Evolutionary conservation across 2,888 invertebrate species (phyloP).

Genomic region (Phlogophora meticulosa): DNA sequence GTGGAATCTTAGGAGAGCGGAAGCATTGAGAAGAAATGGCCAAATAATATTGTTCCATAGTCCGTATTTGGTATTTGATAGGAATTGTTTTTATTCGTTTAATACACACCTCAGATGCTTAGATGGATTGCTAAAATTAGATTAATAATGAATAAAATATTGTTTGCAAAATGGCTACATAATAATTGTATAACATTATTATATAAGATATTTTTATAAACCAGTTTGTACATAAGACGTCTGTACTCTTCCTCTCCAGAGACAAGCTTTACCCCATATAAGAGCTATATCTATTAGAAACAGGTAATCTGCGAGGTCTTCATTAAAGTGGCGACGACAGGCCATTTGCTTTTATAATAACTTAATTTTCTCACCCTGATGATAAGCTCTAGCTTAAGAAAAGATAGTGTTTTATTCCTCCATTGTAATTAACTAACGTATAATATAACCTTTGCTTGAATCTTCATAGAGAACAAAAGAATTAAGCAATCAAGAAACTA

Average conservation of each 20-base stretch:
- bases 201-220: too few species aligned
- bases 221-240: too few species aligned
- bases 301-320: slow-evolving; percentile 19
- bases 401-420: background rate
- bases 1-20: background rate
- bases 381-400: background rate
- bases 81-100: background rate
- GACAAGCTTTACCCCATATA: slow-evolving; percentile 1
- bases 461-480: background rate
- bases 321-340: slow-evolving; percentile 17
- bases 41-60: slow-evolving; percentile 16
- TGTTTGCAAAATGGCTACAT: too few species aligned
- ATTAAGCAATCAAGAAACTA: slow-evolving; percentile 3
- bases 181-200: too few species aligned
- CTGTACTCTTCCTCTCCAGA: background rate
- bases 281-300: slow-evolving; percentile 20
- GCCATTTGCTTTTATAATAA: slow-evolving; percentile 39
- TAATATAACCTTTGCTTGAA: background rate
- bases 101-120: too few species aligned
- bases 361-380: slow-evolving; percentile 28
- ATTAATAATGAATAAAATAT: too few species aligned
- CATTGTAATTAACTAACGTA: background rate
- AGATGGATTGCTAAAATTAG: too few species aligned
- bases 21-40: slow-evolving; percentile 36
- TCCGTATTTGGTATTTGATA: slow-evolving; percentile 18